Evolutionary conservation across 1,140 invertebrate species (phyloP), one percentile per base, ranked within the genome.

Genomic region (Trachymyrmex septentrionalis): DNA sequence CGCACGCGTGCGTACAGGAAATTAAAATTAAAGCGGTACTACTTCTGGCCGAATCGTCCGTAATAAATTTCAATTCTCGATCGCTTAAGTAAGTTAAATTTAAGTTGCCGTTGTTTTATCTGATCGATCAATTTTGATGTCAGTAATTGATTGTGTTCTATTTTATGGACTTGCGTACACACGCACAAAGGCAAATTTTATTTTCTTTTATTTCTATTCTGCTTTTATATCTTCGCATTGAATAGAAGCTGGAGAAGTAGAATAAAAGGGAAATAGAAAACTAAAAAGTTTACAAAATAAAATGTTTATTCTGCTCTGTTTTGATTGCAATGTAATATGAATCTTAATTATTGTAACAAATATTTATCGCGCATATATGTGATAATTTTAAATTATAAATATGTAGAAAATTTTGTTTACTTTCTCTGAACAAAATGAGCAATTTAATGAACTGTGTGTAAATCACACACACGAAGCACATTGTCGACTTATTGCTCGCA

Each of bases 21-120:
- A 84, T 84, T 73, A 84, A 84, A 84, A 84, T 73, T 61, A 75
- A 84, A 73, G 55, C 38, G 55, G 16, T 21, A 61, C 38, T 21
- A 61, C 38, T 48, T 30, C 38, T 24, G 14, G 0, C 6, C 24
- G 38, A 19, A 84, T 72, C 69, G 57, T 72, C 10, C 19, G 14
- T 44, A 24, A 19, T 16, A 38, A 34, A 69, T 55, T 34, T 77
- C 44, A 77, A 64, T 77, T 44, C 16, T n/a, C 75, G 16, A 27
- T 64, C 24, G 57, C 9, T 77, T 44, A 44, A 44, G 34, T 67
- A 67, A 67, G 21, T 78, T 48, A 78, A 48, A 61, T 77, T 27
- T 19, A 63, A 64, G 1, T 30, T 3, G 4, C 19, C 76, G 24
- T 10, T 30, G 27, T 48, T 44, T 44, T 21, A 10, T n/a, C 19